These are phyloP conservation scores for Aphidius ervi DNA, from an alignment of 1,140 invertebrate genomes.

Conservation along the genomic window DNA sequence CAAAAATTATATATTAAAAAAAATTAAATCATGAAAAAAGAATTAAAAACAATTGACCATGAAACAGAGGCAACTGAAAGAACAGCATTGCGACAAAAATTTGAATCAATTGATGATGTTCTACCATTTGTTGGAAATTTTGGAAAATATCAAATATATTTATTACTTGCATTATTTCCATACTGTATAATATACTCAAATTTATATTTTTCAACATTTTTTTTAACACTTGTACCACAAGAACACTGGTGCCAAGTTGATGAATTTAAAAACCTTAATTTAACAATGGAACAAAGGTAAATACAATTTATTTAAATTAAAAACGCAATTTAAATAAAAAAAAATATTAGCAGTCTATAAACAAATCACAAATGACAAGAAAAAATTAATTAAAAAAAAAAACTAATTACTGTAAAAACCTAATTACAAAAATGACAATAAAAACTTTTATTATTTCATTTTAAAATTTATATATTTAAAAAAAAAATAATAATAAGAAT, in stretches of 20 bases:
- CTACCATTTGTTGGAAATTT: constrained; percentile 55
- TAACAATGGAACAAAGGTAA: constrained; percentile 40
- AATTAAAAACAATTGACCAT: constrained; percentile 21
- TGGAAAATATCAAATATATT: constrained; percentile 54
- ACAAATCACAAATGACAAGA: neutral
- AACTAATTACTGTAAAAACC: neutral
- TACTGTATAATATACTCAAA: constrained; percentile 43
- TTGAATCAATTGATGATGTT: constrained; percentile 53
- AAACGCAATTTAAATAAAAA: neutral
- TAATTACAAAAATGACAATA: too few relatives aligned
- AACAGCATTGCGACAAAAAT: constrained; percentile 37
- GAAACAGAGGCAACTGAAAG: constrained; percentile 30
- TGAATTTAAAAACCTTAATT: constrained; percentile 30
- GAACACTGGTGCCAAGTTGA: constrained; percentile 51
- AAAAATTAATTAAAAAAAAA: neutral
- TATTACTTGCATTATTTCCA: constrained; percentile 47
- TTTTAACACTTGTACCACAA: constrained; percentile 45
- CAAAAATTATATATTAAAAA: too few relatives aligned
- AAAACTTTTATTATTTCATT: neutral
- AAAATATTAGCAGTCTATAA: neutral
- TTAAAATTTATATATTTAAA: neutral
- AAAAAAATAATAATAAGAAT: neutral
- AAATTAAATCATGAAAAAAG: constrained; percentile 17
- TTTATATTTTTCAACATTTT: constrained; percentile 50
- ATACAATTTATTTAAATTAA: neutral